phyloP scores from a whole-genome alignment of 1,140 invertebrate species.

The Leguminivora glycinivorella region DNA sequence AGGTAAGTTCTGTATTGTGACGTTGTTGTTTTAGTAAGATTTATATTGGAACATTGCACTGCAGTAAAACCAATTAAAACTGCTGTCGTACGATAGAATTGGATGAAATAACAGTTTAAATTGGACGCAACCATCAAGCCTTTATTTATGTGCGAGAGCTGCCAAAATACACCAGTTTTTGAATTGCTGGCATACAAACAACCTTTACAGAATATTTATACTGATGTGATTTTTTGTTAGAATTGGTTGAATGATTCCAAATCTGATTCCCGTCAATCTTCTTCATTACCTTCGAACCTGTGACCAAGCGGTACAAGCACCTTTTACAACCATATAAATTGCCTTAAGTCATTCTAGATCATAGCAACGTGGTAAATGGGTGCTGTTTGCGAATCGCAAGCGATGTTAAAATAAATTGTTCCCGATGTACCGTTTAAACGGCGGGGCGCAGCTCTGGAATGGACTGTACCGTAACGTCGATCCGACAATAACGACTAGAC shows the following conservation, averaged over 20 bases:
- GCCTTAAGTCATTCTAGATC: not conserved
- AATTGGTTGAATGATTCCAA: too few species aligned
- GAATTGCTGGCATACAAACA: not conserved
- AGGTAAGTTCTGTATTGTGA: too few species aligned
- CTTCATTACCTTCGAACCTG: too few species aligned
- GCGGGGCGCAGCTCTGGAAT: not conserved
- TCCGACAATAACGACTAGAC: not conserved
- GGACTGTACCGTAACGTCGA: constrained; percentile 1
- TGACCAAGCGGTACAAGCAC: too few species aligned
- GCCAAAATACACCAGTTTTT: constrained; percentile 7
- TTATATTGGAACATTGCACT: not conserved
- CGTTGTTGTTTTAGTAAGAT: not conserved
- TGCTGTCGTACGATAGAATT: not conserved
- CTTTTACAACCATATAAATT: not conserved
- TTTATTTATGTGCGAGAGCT: not conserved
- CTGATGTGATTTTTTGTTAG: too few species aligned
- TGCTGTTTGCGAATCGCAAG: constrained; percentile 30
- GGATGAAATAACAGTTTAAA: not conserved
- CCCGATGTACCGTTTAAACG: constrained; percentile 12
- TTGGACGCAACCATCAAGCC: not conserved
- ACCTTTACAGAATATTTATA: not conserved
- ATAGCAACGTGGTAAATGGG: constrained; percentile 42
- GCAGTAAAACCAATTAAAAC: not conserved
- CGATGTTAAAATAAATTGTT: constrained; percentile 16
- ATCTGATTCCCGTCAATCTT: too few species aligned